Evolutionary conservation across 2,113 vertebrate genomes (phyloP).

Genomic region (Phalacrocorax brasilianus): DNA sequence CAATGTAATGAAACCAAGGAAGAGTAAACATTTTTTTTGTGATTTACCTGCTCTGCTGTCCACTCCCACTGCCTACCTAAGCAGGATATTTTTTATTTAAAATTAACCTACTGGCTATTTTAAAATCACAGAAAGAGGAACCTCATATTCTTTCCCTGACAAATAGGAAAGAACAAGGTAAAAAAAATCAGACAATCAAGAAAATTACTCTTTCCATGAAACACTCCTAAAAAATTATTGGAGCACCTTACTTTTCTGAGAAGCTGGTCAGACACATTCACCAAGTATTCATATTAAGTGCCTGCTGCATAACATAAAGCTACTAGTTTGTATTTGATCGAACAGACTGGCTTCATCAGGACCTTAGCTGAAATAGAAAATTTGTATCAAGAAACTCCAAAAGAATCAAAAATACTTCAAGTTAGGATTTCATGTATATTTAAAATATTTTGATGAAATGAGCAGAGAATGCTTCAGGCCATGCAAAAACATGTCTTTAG

Average conservation of each 20-base stretch:
- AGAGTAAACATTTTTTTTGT: background rate
- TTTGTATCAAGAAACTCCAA: background rate
- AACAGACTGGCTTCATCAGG: background rate
- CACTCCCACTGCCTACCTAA: background rate
- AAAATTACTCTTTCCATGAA: background rate
- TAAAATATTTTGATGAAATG: conserved; percentile 6
- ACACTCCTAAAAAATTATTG: background rate
- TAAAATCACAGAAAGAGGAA: background rate
- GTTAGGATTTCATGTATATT: background rate
- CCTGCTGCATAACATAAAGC: background rate
- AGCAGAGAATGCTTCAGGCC: background rate
- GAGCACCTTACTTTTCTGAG: background rate
- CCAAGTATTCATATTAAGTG: background rate
- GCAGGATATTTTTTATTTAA: background rate
- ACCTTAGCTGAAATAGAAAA: background rate
- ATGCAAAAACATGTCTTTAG: background rate
- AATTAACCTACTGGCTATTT: background rate
- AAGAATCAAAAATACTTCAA: background rate
- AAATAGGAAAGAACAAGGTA: background rate
- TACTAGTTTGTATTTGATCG: background rate
- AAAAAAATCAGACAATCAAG: background rate
- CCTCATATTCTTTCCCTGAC: background rate
- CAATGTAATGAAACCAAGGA: background rate
- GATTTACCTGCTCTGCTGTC: background rate
- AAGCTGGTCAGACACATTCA: background rate